Percentiles rank a stretch among this genome's conserved stretches.
Evolutionary conservation across 2,113 vertebrate species (phyloP).

Genomic region (Onychorhynchus coronatus): DNA sequence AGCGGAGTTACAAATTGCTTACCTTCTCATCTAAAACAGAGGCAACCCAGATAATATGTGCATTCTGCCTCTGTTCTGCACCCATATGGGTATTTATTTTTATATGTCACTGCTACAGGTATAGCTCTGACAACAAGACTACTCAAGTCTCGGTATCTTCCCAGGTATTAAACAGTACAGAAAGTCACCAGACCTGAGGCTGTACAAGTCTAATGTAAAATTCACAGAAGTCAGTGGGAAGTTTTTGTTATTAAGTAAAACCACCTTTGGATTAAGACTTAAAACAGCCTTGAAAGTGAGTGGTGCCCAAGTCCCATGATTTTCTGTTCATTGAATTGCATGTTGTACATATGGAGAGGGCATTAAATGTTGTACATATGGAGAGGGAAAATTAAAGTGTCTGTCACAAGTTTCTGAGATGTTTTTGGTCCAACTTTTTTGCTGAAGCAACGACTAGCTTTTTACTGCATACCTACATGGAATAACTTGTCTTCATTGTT

Average conservation of each 20-base stretch:
- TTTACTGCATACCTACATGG: not conserved
- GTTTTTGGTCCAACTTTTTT: not conserved
- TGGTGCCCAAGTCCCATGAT: not conserved
- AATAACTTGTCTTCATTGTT: not conserved
- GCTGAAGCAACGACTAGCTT: not conserved
- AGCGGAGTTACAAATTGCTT: not conserved
- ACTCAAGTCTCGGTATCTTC: not conserved
- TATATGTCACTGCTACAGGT: not conserved
- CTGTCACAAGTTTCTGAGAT: not conserved
- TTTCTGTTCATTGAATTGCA: not conserved
- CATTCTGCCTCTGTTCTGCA: not conserved
- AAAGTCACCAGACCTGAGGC: not conserved
- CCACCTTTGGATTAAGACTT: not conserved
- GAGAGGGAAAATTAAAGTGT: not conserved
- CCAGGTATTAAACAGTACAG: not conserved
- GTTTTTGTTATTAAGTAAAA: not conserved
- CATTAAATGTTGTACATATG: fast-evolving
- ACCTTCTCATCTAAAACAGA: not conserved
- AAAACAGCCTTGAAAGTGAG: not conserved
- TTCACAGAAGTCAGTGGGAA: not conserved
- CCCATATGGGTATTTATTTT: not conserved
- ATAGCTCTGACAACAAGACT: not conserved
- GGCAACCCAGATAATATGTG: not conserved
- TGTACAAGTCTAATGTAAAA: not conserved
- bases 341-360: not conserved